These are phyloP conservation scores for Sarcophaga bullata DNA, from an alignment of 1,140 invertebrate species.

Conservation along the genomic window DNA sequence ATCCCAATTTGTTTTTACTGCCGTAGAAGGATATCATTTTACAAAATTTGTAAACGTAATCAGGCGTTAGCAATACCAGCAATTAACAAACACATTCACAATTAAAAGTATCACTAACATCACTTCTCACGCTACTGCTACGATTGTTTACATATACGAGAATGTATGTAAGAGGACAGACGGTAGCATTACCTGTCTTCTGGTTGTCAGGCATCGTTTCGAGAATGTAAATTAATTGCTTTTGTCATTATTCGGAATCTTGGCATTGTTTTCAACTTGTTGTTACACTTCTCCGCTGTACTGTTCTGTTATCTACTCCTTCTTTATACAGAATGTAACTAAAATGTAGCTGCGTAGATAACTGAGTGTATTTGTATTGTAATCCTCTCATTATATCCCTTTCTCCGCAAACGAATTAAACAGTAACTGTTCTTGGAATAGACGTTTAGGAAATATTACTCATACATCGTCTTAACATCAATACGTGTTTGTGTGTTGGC, in stretches of 20 bases:
- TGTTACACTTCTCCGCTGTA: too few species aligned
- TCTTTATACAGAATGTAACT: not conserved
- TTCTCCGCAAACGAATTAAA: not conserved
- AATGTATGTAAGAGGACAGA: not conserved
- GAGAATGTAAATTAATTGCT: slow-evolving; percentile 62
- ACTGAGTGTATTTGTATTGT: not conserved
- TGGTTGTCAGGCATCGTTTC: slow-evolving; percentile 35
- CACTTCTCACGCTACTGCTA: not conserved
- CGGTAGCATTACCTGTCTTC: slow-evolving; percentile 22
- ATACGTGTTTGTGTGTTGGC: slow-evolving; percentile 33
- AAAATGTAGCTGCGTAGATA: not conserved
- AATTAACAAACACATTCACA: too few species aligned
- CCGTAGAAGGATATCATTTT: too few species aligned
- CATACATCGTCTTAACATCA: too few species aligned
- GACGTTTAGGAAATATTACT: not conserved
- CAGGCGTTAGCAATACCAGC: too few species aligned
- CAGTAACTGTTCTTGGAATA: not conserved
- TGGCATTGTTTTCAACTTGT: slow-evolving; percentile 53
- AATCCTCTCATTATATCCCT: not conserved
- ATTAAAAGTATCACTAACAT: too few species aligned
- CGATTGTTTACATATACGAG: not conserved
- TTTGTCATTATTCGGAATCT: slow-evolving; percentile 65
- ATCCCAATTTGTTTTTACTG: too few species aligned
- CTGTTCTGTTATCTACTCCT: not conserved
- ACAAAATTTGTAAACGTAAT: too few species aligned